These are phyloP conservation scores for Drosophila lacteicornis DNA, from an alignment of 1,140 invertebrate species.

Conservation along the genomic window DNA sequence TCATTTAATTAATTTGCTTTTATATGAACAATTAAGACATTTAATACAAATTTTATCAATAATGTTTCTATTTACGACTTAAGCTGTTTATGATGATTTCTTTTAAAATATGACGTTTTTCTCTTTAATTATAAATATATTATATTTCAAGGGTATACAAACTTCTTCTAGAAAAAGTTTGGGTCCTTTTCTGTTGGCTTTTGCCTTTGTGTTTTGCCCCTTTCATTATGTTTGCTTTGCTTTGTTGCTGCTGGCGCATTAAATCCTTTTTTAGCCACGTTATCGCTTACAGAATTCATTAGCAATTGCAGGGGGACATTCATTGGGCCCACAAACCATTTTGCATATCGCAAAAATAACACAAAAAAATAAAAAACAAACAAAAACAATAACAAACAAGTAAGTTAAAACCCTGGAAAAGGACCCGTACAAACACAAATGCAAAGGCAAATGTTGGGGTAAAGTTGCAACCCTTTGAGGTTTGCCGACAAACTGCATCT, in stretches of 20 bases:
- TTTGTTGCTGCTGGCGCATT: slow-evolving; percentile 43
- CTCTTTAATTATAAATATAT: no score
- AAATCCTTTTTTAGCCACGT: slow-evolving; percentile 38
- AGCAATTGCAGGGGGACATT: slow-evolving; percentile 38
- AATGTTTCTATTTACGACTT: no score
- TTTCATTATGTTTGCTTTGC: slow-evolving; percentile 20
- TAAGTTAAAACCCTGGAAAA: background rate
- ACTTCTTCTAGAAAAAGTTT: background rate
- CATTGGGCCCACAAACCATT: slow-evolving; percentile 19
- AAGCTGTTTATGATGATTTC: no score
- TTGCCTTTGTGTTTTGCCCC: slow-evolving; percentile 16
- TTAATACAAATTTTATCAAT: no score
- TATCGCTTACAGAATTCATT: slow-evolving; percentile 52
- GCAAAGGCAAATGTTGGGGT: background rate
- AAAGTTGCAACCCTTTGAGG: slow-evolving; percentile 23
- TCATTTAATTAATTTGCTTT: no score
- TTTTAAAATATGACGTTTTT: no score
- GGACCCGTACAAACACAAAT: background rate
- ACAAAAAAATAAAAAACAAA: no score
- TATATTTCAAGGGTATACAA: no score
- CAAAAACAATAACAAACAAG: background rate
- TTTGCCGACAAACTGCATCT: slow-evolving; percentile 26
- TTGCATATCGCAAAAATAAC: slow-evolving; percentile 27
- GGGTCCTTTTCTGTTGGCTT: slow-evolving; percentile 14
- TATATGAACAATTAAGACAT: no score